A percentile compares a stretch with the other conserved stretches of the same genome.
Evolutionary conservation across 2,888 invertebrate genomes (phyloP).

Genomic region (Elmis aenea): DNA sequence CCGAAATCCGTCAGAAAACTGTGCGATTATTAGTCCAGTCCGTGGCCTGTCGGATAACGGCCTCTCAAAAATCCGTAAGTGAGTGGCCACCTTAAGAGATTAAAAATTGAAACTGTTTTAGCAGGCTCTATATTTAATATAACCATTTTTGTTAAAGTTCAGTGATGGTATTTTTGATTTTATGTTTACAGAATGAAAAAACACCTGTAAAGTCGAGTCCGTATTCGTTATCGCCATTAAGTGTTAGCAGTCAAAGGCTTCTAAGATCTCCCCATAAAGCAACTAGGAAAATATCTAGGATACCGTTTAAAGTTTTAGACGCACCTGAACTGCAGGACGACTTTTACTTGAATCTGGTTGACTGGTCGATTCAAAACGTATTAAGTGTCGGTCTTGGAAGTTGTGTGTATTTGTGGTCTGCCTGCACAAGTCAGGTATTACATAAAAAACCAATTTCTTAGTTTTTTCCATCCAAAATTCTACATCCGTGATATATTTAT

Average conservation of each 20-base stretch:
- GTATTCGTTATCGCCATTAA: slow-evolving; percentile 92
- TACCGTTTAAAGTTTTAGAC: slow-evolving; percentile 96
- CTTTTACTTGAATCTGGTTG: slow-evolving; percentile 97
- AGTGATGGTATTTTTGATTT: too few relatives aligned
- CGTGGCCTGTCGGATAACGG: too few relatives aligned
- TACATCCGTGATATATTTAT: too few relatives aligned
- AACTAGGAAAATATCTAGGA: slow-evolving; percentile 96
- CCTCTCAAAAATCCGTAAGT: too few relatives aligned
- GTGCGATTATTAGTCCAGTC: too few relatives aligned
- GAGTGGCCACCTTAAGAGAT: too few relatives aligned
- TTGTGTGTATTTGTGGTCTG: slow-evolving; percentile 98
- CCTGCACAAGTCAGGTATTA: slow-evolving; percentile 90
- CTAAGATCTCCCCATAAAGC: slow-evolving; percentile 94
- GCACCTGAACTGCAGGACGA: slow-evolving; percentile 98
- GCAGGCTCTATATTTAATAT: too few relatives aligned
- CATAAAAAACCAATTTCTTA: slow-evolving; percentile 7
- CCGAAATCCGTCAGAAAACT: too few relatives aligned
- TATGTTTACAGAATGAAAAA: slow-evolving; percentile 57
- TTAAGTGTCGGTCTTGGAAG: slow-evolving; percentile 96
- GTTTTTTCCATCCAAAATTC: slow-evolving; percentile 2
- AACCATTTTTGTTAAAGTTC: too few relatives aligned
- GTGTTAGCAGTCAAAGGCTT: slow-evolving; percentile 90
- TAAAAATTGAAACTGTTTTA: too few relatives aligned
- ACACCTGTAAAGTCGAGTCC: slow-evolving; percentile 69
- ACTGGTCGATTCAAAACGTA: slow-evolving; percentile 99